Percentiles rank a stretch among this genome's conserved stretches.
Conservation (phyloP, 2,113 vertebrate species). For the rabbit (Oryctolagus cuniculus) region DNA sequence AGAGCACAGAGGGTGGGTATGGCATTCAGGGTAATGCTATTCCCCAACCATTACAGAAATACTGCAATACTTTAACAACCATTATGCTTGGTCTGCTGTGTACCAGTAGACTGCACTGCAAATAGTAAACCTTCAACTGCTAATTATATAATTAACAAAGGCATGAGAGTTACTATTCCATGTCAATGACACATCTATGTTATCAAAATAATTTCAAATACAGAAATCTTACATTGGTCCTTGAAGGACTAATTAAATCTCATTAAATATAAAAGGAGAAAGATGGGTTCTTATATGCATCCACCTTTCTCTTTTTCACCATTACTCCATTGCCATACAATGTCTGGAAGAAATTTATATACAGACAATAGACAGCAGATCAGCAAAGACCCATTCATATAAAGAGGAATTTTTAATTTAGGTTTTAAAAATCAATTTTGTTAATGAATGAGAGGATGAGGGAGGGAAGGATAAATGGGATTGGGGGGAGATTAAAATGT, state of each 20-base stretch:
- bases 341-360: constrained; percentile 35
- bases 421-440: constrained; percentile 44
- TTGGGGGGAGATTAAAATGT: background rate
- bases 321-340: background rate
- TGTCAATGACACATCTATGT: background rate
- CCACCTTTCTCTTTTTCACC: background rate
- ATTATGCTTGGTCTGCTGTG: background rate
- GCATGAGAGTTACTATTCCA: constrained; percentile 36
- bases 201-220: constrained; percentile 56
- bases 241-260: constrained; percentile 20
- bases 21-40: background rate
- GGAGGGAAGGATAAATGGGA: background rate
- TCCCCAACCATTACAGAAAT: background rate
- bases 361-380: background rate
- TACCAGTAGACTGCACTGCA: background rate
- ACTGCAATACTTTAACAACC: constrained; percentile 45
- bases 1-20: background rate
- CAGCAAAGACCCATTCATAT: constrained; percentile 24
- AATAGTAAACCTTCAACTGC: background rate
- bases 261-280: constrained; percentile 48
- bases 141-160: constrained; percentile 27
- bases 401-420: constrained; percentile 22
- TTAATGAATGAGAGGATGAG: background rate
- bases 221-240: constrained; percentile 7
- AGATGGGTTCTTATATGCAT: background rate